Conservation (phyloP, 2,888 invertebrate species). For the Pyrgus malvae region DNA sequence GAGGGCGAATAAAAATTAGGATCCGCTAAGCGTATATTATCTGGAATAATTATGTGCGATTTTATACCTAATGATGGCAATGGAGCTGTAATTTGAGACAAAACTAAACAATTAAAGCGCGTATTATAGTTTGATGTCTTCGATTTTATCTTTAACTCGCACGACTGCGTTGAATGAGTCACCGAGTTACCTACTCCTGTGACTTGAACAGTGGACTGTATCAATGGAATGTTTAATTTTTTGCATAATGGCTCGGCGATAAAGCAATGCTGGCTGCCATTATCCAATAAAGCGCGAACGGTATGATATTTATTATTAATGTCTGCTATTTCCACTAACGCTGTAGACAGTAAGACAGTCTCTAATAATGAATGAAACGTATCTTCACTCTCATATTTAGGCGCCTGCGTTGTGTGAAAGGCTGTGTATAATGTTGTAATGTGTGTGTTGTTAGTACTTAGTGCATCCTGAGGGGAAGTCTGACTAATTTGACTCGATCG, state of each 20-base stretch:
- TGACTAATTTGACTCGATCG: too few species aligned
- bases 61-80: conserved; percentile 20
- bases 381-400: not conserved
- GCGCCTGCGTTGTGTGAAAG: conserved; percentile 10
- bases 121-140: conserved; percentile 16
- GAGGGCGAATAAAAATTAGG: conserved; percentile 28
- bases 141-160: not conserved
- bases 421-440: conserved; percentile 8
- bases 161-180: not conserved
- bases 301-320: conserved; percentile 28
- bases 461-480: not conserved
- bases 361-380: conserved; percentile 18
- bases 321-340: conserved; percentile 31
- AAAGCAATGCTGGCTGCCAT: conserved; percentile 34
- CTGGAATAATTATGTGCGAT: conserved; percentile 15
- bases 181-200: conserved; percentile 31
- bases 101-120: conserved; percentile 29
- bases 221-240: conserved; percentile 21
- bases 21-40: conserved; percentile 31
- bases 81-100: conserved; percentile 21
- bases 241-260: conserved; percentile 25
- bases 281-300: conserved; percentile 32
- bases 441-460: not conserved
- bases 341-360: conserved; percentile 35
- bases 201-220: conserved; percentile 27